A percentile compares a stretch with the other conserved stretches of the same genome.
These are phyloP conservation scores for Eurystomus glaucurus DNA, from an alignment of 2,797 vertebrate species.

Conservation along the genomic window DNA sequence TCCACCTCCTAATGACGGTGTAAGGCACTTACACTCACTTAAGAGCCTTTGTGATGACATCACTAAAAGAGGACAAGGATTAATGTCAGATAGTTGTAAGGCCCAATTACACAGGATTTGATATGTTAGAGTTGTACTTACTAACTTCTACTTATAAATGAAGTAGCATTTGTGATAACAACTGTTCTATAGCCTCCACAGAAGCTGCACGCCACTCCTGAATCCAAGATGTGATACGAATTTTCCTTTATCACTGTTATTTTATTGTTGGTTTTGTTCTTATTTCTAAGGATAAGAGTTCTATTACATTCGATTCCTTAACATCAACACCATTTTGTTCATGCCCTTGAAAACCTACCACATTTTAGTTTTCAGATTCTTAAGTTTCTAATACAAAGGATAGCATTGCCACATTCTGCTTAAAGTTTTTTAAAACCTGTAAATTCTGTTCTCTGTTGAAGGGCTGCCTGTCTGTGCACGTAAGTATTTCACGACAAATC, in stretches of 20 bases:
- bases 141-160: neutral
- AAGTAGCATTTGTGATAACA: neutral
- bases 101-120: neutral
- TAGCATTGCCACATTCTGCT: neutral
- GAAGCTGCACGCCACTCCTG: neutral
- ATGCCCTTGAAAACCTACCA: neutral
- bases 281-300: neutral
- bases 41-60: neutral
- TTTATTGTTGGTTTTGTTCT: neutral
- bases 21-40: neutral
- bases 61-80: neutral
- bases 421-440: neutral
- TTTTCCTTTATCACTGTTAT: neutral
- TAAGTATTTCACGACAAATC: slow-evolving; percentile 6
- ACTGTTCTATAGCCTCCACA: neutral
- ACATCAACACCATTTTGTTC: neutral
- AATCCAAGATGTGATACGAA: rapidly evolving
- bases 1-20: neutral
- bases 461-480: neutral
- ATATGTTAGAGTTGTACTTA: neutral
- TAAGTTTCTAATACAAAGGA: neutral
- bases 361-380: neutral
- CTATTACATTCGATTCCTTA: neutral
- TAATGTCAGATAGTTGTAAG: neutral
- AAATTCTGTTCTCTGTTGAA: neutral